These are phyloP conservation scores for Lucifuga dentata DNA, from an alignment of 2,113 vertebrate species.

Conservation along the genomic window DNA sequence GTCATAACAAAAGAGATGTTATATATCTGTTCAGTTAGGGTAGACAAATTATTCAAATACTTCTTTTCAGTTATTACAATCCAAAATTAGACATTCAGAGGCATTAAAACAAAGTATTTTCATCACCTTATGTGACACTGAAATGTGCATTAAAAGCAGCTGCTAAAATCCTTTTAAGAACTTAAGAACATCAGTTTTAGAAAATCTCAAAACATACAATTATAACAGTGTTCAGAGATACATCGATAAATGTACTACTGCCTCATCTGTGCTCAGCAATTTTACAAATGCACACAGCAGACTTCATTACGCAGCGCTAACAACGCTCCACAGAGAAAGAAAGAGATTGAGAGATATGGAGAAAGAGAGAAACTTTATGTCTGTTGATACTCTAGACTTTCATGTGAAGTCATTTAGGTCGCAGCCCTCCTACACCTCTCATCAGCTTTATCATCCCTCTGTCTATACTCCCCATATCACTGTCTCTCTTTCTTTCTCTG, in stretches of 20 bases:
- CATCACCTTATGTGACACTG: slow-evolving; percentile 34
- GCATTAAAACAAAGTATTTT: slow-evolving; percentile 21
- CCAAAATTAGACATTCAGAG: slow-evolving; percentile 31
- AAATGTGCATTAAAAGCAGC: slow-evolving; percentile 42
- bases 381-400: slow-evolving; percentile 39
- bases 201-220: slow-evolving; percentile 55
- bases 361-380: slow-evolving; percentile 83
- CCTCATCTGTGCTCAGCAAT: slow-evolving; percentile 59
- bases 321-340: slow-evolving; percentile 85
- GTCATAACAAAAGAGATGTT: slow-evolving; percentile 46
- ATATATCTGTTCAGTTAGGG: slow-evolving; percentile 30
- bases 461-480: slow-evolving; percentile 75
- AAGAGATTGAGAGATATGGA: slow-evolving; percentile 82
- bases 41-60: slow-evolving; percentile 45
- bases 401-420: slow-evolving; percentile 58
- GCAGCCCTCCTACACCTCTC: slow-evolving; percentile 77
- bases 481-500: slow-evolving; percentile 87
- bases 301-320: slow-evolving; percentile 55
- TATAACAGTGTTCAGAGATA: slow-evolving; percentile 57
- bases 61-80: slow-evolving; percentile 13
- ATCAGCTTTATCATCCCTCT: slow-evolving; percentile 68
- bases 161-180: slow-evolving; percentile 24
- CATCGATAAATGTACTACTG: slow-evolving; percentile 47
- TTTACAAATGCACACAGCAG: slow-evolving; percentile 71
- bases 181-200: slow-evolving; percentile 49